phyloP scores from a whole-genome alignment of 2,797 vertebrate genomes.

The Sternarchorhynchus goeldii region DNA sequence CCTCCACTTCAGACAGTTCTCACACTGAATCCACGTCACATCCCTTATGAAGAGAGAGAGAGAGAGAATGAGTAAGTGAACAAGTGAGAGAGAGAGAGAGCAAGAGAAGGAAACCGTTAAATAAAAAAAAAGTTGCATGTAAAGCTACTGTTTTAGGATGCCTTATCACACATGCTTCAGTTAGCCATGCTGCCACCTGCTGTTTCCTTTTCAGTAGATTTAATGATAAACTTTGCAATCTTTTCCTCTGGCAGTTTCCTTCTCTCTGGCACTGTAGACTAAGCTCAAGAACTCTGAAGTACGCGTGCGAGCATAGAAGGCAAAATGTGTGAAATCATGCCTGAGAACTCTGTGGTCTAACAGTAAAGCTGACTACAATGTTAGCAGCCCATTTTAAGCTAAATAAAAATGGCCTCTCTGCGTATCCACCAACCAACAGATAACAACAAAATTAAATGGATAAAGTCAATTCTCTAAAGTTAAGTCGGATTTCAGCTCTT shows the following conservation, averaged over 20 bases:
- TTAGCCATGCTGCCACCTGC: constrained; percentile 9
- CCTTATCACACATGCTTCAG: not conserved
- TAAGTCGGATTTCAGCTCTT: no score
- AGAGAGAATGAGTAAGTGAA: not conserved
- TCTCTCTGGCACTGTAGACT: constrained; percentile 11
- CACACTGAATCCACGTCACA: constrained; percentile 78
- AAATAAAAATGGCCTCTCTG: not conserved
- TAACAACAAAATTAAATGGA: not conserved
- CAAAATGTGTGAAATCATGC: not conserved
- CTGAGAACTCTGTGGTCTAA: constrained; percentile 49
- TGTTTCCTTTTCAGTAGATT: constrained; percentile 20
- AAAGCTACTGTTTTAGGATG: no score
- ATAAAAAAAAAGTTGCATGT: no score
- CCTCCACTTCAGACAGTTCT: constrained; percentile 83
- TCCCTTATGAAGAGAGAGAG: constrained; percentile 55
- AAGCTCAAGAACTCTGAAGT: not conserved
- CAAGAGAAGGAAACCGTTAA: constrained; percentile 1
- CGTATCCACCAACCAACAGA: constrained; percentile 5
- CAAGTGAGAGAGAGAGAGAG: no score
- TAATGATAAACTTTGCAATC: constrained; percentile 24
- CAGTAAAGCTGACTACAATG: constrained; percentile 20
- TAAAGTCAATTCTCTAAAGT: no score
- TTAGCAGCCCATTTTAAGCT: not conserved
- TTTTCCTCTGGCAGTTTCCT: constrained; percentile 31
- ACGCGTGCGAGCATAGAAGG: not conserved